Conservation (phyloP, 30 jellyfish, hydroid and myxozoan genomes). For the Hydractinia symbiolongicarpus region DNA sequence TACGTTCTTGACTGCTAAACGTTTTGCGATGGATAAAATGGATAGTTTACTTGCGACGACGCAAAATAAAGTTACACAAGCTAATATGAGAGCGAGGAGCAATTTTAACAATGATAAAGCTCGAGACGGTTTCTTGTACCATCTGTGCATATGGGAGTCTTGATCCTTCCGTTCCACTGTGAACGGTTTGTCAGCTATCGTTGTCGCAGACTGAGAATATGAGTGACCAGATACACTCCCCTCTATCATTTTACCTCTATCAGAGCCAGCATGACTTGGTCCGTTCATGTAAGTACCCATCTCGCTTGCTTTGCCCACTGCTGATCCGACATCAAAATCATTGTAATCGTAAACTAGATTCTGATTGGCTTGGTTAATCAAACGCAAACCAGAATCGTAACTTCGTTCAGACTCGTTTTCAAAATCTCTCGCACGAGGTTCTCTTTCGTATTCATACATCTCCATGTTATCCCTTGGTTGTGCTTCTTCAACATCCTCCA, state of each 20-base stretch:
- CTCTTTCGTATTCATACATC: background rate
- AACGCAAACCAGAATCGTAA: constrained; percentile 2
- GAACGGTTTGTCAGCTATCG: constrained; percentile 18
- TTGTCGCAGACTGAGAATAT: background rate
- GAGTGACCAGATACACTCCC: background rate
- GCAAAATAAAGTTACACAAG: constrained; percentile 42
- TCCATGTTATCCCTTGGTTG: background rate
- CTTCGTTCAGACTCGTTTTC: background rate
- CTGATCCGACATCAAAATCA: background rate
- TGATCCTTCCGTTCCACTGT: constrained; percentile 61
- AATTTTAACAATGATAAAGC: constrained; percentile 53
- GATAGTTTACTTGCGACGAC: constrained; percentile 78
- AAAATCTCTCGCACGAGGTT: background rate
- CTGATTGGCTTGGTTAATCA: background rate
- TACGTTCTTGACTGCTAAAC: background rate
- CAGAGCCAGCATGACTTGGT: constrained; percentile 10
- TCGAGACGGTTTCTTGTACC: constrained; percentile 53
- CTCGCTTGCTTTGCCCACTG: constrained; percentile 6
- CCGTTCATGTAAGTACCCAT: constrained; percentile 2
- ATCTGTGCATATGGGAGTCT: constrained; percentile 27
- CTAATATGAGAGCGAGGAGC: constrained; percentile 44
- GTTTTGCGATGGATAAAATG: constrained; percentile 58
- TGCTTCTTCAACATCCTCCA: background rate
- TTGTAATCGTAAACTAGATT: background rate
- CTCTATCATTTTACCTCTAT: background rate